A percentile compares a stretch with the other conserved stretches of the same genome.
Conservation (phyloP, 2,797 vertebrate species). For the Enteromius treurensis region DNA sequence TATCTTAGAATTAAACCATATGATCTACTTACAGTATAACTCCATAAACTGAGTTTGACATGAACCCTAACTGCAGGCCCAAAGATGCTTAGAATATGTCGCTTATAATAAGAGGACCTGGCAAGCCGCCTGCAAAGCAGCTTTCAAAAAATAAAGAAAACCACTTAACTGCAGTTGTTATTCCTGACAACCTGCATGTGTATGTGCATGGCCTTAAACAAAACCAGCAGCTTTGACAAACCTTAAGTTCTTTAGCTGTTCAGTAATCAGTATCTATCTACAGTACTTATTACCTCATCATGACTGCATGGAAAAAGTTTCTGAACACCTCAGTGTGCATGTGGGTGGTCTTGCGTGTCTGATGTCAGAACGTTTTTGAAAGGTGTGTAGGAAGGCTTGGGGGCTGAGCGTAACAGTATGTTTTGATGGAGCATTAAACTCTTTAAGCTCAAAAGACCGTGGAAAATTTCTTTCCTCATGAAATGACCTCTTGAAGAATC, state of each 20-base stretch:
- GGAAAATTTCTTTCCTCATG: not conserved
- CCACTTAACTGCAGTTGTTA: not conserved
- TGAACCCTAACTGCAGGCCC: not conserved
- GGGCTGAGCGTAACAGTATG: not conserved
- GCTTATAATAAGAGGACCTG: not conserved
- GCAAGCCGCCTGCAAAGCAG: not conserved
- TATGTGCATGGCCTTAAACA: not conserved
- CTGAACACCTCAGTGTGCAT: not conserved
- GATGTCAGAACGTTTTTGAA: not conserved
- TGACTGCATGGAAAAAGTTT: not conserved
- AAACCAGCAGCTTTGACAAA: not conserved
- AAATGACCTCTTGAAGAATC: not conserved
- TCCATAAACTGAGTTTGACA: not conserved
- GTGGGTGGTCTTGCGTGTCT: slow-evolving; percentile 2
- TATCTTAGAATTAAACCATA: not conserved
- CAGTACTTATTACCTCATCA: not conserved
- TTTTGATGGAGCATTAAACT: not conserved
- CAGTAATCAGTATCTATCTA: not conserved
- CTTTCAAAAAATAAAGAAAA: not conserved
- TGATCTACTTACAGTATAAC: not conserved
- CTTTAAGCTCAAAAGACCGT: not conserved
- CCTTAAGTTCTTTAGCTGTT: not conserved
- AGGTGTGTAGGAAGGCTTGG: not conserved
- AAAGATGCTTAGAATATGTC: not conserved
- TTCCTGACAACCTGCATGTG: not conserved